These are phyloP conservation scores for Cephalopterus ornatus DNA, from an alignment of 2,113 vertebrate species.

Conservation along the genomic window DNA sequence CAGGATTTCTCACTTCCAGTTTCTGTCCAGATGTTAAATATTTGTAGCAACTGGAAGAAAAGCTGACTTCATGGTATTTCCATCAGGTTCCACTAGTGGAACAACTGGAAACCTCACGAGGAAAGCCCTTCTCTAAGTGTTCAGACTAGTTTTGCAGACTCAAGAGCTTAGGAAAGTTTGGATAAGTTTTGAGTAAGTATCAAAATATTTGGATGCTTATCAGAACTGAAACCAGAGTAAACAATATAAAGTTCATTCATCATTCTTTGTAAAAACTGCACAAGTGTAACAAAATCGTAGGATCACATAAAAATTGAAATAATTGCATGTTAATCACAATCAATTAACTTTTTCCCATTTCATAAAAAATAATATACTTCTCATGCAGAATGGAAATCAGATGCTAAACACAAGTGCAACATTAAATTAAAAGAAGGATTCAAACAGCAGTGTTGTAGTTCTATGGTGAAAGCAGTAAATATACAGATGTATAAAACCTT, in stretches of 20 bases:
- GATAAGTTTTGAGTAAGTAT: conserved; percentile 53
- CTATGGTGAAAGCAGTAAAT: background rate
- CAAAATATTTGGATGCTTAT: conserved; percentile 50
- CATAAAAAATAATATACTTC: background rate
- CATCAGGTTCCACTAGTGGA: conserved; percentile 60
- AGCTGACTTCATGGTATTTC: conserved; percentile 66
- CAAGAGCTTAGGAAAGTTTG: conserved; percentile 54
- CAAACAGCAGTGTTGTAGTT: background rate
- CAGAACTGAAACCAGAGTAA: conserved; percentile 11
- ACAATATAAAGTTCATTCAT: conserved; percentile 1
- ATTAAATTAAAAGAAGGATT: background rate
- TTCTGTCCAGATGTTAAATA: conserved; percentile 65
- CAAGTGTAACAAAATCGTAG: background rate
- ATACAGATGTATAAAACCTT: background rate
- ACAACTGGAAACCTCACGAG: conserved; percentile 60
- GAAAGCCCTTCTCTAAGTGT: conserved; percentile 53
- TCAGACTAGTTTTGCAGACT: conserved; percentile 51
- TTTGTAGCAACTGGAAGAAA: conserved; percentile 62
- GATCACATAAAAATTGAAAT: background rate
- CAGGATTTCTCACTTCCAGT: conserved; percentile 47
- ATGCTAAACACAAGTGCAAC: background rate
- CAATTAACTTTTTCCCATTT: background rate
- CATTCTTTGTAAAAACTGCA: background rate
- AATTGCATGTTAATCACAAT: background rate
- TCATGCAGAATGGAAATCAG: background rate